Evolutionary conservation across 2,888 invertebrate species (phyloP), one percentile per base, ranked within the genome.

Genomic region (Rhagophthalmus giganteus): DNA sequence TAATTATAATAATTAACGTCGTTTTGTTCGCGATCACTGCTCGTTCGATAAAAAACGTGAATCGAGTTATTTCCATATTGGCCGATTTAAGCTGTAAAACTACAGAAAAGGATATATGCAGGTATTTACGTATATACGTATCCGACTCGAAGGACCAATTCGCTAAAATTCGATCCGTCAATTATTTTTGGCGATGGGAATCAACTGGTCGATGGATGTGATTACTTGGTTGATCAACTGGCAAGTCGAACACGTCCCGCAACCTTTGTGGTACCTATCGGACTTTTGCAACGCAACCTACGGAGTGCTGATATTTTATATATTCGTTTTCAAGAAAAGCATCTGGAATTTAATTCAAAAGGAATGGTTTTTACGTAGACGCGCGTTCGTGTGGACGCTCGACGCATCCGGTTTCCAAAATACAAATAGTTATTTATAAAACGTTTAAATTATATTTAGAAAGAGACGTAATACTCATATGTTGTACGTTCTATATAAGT

Each of bases 131-230:
- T 86, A 84, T 44, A 80, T 81, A 37, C 76, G 83, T 56, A 82
- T 85, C 67, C 76, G 79, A 59, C 77, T 78, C 39, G 74, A 74
- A 55, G 67, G 68, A 42, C 72, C 73, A 34, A 72, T 72, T 45
- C 90, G 90, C 74, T 90, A 87, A 70, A 84, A 83, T 15, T 75
- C 91, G 2, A 91, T 90, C 69, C 66, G 90, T 62, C 90, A 91
- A 66, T 75, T 92, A 24, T 87, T 91, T 68, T 79, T 91, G 60
- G 88, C 90, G 20, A 90, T 91, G 90, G 91, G 91, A 0, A 84
- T 90, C 11, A 90, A 87, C 66, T 92, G 91, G 91, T 79, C 83
- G 0, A 82, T 86, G 74, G 91, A 91, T 69, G 79, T 90, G 38
- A 75, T 90, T 47, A 87, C 89, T 27, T 89, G 86, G 79, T 55